Conservation (phyloP, 2,888 invertebrate genomes). For the Crepidodera aurea region DNA sequence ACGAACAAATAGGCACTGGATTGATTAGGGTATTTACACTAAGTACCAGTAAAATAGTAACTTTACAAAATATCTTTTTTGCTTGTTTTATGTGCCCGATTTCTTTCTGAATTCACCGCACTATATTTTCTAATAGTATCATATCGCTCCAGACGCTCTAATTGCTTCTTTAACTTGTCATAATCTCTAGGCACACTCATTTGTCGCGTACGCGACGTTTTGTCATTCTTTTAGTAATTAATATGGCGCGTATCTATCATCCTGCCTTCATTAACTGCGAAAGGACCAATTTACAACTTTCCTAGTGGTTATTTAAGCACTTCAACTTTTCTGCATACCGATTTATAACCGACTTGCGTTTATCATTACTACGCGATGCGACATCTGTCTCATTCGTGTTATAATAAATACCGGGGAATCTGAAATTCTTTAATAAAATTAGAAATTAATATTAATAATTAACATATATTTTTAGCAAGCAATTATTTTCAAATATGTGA, state of each 20-base stretch:
- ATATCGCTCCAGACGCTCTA: conserved; percentile 52
- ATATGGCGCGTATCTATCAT: conserved; percentile 56
- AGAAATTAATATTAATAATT: no score
- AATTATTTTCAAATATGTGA: no score
- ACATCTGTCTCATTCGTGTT: conserved; percentile 6
- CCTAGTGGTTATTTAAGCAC: conserved; percentile 50
- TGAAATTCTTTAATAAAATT: no score
- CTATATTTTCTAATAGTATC: conserved; percentile 49
- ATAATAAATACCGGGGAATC: conserved; percentile 25
- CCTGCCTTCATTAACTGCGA: conserved; percentile 55
- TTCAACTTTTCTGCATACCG: conserved; percentile 52
- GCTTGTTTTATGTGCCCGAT: no score
- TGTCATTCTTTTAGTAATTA: conserved; percentile 57
- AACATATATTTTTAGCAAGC: no score
- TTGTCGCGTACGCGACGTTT: conserved; percentile 53
- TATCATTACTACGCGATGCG: conserved; percentile 25
- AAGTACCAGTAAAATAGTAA: no score
- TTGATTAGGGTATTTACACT: no score
- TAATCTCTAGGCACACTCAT: conserved; percentile 53
- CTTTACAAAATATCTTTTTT: no score
- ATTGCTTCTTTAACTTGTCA: conserved; percentile 56
- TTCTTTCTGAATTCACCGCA: not conserved
- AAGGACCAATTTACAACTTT: conserved; percentile 58
- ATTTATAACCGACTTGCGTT: conserved; percentile 53
- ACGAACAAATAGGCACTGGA: no score